Base-by-base conservation (phyloP, 2,797 vertebrate genomes). In the Syngnathus rostellatus region DNA sequence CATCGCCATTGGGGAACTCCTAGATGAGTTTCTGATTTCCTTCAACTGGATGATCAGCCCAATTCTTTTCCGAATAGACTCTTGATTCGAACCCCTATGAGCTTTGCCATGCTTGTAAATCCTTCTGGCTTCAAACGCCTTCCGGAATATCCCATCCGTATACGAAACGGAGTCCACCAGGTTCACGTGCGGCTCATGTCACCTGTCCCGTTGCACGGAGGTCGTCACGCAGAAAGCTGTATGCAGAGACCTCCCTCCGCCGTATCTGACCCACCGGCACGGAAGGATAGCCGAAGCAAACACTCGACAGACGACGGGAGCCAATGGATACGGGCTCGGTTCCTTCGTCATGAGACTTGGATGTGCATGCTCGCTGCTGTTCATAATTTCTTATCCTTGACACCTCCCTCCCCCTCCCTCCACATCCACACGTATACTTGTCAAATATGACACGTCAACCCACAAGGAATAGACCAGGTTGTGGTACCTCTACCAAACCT, bases 211-310 rank as follows among this genome's bases (percentile, higher is more conserved):
- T 85, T 82, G 77, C 83, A 87, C 83, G 83, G 77, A 85, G 87
- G 85, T 89, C 89, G 64, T 73, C 81, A 76, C 82, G 85, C 87
- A 84, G 85, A 87, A 88, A 82, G 86, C 82, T 86, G 86, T 14
- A 3, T 86, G 87, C 86, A 75, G 89, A 87, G 86, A 91, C 89
- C 87, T 88, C 85, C 87, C 87, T 88, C 85, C 87, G 81, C 79
- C 88, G 79, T 72, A 67, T 86, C 91, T 92, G 88, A 91, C 88
- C 89, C 84, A 81, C 81, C 86, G 90, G 89, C 88, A 91, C 91
- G 91, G 90, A 92, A 91, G 90, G 90, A 91, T 84, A 88, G 77
- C 69, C 86, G 90, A 91, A 91, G 68, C 86, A 90, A 91, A 91
- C 89, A 89, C 89, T 88, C 68, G 84, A 87, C 89, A 90, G 89